Percentiles rank a stretch among this genome's conserved stretches.
These are phyloP conservation scores for Sebastes trivittatus DNA, from an alignment of 2,797 vertebrate genomes.

Conservation along the genomic window DNA sequence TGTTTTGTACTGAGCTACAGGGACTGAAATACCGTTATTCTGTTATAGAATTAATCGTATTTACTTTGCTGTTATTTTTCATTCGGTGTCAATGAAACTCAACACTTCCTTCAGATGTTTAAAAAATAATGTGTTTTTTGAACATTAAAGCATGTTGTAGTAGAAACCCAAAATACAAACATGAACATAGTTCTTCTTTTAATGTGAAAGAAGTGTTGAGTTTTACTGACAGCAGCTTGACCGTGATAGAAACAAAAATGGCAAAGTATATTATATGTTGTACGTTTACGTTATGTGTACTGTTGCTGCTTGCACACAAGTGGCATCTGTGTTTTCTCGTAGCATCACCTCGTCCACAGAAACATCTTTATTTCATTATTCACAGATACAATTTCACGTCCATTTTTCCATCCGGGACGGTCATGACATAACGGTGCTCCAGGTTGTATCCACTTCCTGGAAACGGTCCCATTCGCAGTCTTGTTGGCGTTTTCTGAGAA, in stretches of 20 bases:
- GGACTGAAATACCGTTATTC: not conserved
- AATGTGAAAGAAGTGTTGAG: not conserved
- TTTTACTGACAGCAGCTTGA: not conserved
- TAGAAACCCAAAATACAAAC: too few species aligned
- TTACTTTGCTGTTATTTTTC: not conserved
- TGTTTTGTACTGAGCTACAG: fast-evolving
- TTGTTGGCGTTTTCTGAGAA: not conserved
- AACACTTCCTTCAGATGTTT: not conserved
- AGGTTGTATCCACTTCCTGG: not conserved
- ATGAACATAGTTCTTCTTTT: not conserved
- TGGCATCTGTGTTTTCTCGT: not conserved
- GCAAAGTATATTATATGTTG: not conserved
- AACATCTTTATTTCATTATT: not conserved
- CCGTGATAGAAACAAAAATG: not conserved
- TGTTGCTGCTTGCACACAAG: not conserved
- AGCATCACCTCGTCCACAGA: not conserved
- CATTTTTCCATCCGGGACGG: not conserved
- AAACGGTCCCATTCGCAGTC: not conserved
- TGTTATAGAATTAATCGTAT: not conserved
- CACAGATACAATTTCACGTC: not conserved
- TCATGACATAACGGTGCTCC: not conserved
- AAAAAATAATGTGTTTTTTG: too few species aligned
- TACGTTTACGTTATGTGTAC: not conserved
- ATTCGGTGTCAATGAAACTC: not conserved
- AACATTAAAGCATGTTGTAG: too few species aligned